Evolutionary conservation across 53 echinoderm and acorn worm genomes (phyloP).

Genomic region (Crossaster papposus): DNA sequence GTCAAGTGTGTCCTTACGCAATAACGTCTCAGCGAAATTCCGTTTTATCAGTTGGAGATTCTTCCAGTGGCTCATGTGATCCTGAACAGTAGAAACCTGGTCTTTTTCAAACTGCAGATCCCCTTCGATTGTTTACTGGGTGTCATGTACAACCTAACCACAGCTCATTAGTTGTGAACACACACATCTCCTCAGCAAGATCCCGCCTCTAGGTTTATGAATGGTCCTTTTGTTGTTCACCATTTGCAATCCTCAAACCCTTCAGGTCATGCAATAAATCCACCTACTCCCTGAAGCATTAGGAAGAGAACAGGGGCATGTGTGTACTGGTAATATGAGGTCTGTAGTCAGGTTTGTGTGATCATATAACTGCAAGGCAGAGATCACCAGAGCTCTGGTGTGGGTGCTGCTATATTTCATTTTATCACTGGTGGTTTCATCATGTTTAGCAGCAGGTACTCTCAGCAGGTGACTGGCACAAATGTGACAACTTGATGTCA

Average conservation of each 20-base stretch:
- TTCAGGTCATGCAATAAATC: background rate
- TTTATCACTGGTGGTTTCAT: background rate
- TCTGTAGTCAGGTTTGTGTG: background rate
- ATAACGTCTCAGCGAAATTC: background rate
- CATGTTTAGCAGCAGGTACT: conserved; percentile 6
- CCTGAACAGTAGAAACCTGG: background rate
- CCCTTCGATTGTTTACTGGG: background rate
- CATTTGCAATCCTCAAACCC: background rate
- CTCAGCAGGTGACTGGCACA: conserved; percentile 7
- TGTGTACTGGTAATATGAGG: conserved; percentile 2
- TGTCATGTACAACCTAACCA: background rate
- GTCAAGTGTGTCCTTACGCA: background rate
- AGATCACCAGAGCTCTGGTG: background rate
- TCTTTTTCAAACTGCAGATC: background rate
- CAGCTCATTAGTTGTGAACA: background rate
- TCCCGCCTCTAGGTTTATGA: background rate
- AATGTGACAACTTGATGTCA: conserved; percentile 15
- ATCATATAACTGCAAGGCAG: too few species aligned
- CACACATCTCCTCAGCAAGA: background rate
- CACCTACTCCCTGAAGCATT: background rate
- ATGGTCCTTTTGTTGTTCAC: conserved; percentile 28
- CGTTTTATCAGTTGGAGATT: background rate
- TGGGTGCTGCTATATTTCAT: background rate
- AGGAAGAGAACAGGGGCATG: background rate
- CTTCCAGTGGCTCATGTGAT: background rate